phyloP scores from a whole-genome alignment of 2,888 invertebrate genomes.

The Scaptomyza reducta region DNA sequence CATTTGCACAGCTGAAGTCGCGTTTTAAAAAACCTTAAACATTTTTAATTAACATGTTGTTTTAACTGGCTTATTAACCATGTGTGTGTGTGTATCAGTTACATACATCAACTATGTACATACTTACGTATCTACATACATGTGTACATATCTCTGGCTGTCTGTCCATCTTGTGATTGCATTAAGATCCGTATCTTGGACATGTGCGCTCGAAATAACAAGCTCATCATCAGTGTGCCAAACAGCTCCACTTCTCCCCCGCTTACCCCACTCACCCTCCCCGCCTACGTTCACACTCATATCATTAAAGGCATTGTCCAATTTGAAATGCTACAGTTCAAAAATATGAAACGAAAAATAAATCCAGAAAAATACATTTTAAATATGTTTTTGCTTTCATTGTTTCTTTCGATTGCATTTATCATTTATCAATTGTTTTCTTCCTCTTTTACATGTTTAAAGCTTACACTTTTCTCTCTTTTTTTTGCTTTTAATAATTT shows the following conservation, averaged over 20 bases:
- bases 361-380: no score
- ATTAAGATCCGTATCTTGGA: constrained; percentile 26
- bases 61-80: background rate
- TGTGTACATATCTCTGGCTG: background rate
- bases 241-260: background rate
- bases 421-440: no score
- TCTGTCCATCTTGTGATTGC: constrained; percentile 10
- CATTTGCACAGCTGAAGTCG: background rate
- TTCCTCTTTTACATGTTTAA: no score
- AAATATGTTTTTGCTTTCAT: no score
- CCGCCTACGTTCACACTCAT: background rate
- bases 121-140: background rate
- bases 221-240: constrained; percentile 10
- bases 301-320: constrained; percentile 22
- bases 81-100: no score
- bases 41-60: background rate
- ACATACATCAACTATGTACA: background rate
- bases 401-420: no score
- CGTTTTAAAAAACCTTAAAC: background rate
- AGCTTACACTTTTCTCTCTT: background rate
- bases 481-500: background rate
- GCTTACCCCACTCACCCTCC: background rate
- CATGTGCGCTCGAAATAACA: constrained; percentile 21
- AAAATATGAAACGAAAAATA: background rate
- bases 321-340: background rate